phyloP scores from a whole-genome alignment of 1,140 invertebrate genomes.

The Temnothorax curvispinosus region DNA sequence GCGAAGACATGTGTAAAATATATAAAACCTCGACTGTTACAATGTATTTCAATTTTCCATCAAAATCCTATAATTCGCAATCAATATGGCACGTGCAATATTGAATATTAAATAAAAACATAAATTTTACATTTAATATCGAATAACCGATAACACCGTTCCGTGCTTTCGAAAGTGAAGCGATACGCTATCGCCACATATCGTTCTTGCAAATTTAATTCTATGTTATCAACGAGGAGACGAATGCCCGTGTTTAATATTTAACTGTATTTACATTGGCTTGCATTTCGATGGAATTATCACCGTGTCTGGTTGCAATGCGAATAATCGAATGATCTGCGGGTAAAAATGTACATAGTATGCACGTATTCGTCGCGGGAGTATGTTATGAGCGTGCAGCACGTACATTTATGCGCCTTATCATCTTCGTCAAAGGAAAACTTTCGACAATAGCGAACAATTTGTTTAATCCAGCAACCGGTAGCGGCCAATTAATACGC shows the following conservation, averaged over 20 bases:
- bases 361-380: not conserved
- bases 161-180: constrained; percentile 30
- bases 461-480: constrained; percentile 53
- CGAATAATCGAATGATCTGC: constrained; percentile 1
- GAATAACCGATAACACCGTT: constrained; percentile 41
- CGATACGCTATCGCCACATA: not conserved
- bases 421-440: constrained; percentile 35
- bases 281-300: constrained; percentile 27
- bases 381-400: not conserved
- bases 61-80: constrained; percentile 33
- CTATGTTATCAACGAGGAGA: not conserved
- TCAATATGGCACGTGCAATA: constrained; percentile 46
- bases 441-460: constrained; percentile 53
- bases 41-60: constrained; percentile 31
- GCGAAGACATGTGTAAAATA: not conserved
- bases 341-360: not conserved
- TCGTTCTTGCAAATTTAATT: constrained; percentile 50
- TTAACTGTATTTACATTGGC: constrained; percentile 44
- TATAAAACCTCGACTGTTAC: constrained; percentile 16
- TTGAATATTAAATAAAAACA: constrained; percentile 49
- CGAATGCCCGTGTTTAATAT: constrained; percentile 20
- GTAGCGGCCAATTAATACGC: constrained; percentile 53
- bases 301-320: not conserved
- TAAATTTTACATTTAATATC: constrained; percentile 54
- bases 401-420: constrained; percentile 12